Conservation (phyloP, 2,888 invertebrate genomes). For the Elmis aenea region DNA sequence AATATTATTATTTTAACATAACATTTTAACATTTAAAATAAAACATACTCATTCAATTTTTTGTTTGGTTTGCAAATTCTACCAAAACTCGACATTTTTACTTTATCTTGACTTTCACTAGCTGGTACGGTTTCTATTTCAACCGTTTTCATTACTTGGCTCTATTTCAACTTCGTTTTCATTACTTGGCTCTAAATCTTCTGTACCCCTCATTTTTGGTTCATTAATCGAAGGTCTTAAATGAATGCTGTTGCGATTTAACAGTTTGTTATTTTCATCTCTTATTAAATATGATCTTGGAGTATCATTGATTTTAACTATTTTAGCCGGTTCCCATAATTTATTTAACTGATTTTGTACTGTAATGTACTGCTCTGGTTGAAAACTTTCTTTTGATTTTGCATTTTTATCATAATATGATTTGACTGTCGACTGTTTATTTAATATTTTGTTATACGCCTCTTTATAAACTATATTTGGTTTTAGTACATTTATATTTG, state of each 20-base stretch:
- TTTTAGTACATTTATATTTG: background rate
- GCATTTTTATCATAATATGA: background rate
- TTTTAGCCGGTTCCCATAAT: background rate
- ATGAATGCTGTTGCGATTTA: slow-evolving; percentile 10
- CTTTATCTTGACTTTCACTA: too few relatives aligned
- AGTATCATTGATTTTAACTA: background rate
- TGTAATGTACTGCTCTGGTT: background rate
- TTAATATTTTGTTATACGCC: background rate
- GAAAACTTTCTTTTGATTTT: background rate
- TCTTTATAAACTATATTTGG: background rate
- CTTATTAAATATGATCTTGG: background rate
- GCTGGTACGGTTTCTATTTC: too few relatives aligned
- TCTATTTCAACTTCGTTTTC: too few relatives aligned
- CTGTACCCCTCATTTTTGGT: background rate
- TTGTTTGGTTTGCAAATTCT: too few relatives aligned
- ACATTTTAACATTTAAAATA: too few relatives aligned
- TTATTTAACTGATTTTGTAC: background rate
- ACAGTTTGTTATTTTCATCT: slow-evolving; percentile 18
- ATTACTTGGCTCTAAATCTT: background rate
- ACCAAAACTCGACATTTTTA: too few relatives aligned
- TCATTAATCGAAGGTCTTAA: background rate
- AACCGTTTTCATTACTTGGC: too few relatives aligned
- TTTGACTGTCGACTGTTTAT: background rate
- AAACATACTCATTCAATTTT: too few relatives aligned
- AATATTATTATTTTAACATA: too few relatives aligned